Conservation (phyloP, 2,113 vertebrate species). For the Xiphias gladius region DNA sequence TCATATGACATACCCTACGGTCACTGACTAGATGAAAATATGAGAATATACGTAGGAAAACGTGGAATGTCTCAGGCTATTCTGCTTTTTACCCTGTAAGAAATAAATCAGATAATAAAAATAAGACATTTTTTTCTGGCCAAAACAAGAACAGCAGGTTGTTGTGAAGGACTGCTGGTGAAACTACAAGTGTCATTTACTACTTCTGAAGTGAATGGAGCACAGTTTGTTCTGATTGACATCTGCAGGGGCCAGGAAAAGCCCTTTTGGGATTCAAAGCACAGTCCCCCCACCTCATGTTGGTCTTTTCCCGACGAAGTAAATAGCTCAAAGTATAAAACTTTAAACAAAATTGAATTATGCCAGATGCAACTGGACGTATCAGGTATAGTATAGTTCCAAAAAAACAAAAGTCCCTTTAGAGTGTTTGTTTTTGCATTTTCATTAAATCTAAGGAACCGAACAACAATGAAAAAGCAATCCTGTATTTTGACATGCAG, state of each 20-base stretch:
- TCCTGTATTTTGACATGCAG: not conserved
- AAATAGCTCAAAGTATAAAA: too few species aligned
- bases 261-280: not conserved
- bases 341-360: not conserved
- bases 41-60: constrained; percentile 18
- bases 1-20: constrained; percentile 49
- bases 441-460: not conserved
- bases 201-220: not conserved
- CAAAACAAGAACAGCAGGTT: not conserved
- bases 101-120: constrained; percentile 12
- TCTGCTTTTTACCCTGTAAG: not conserved
- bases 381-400: not conserved
- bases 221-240: not conserved
- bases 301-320: too few species aligned
- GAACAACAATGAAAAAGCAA: not conserved
- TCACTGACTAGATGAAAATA: constrained; percentile 55
- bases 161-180: not conserved
- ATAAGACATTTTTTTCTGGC: constrained; percentile 13
- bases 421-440: not conserved
- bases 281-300: too few species aligned
- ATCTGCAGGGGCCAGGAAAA: not conserved
- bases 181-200: not conserved
- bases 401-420: not conserved
- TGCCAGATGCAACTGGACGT: not conserved
- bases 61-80: not conserved